Conservation (phyloP, 2,113 vertebrate species). For the Butastur rufipennis region DNA sequence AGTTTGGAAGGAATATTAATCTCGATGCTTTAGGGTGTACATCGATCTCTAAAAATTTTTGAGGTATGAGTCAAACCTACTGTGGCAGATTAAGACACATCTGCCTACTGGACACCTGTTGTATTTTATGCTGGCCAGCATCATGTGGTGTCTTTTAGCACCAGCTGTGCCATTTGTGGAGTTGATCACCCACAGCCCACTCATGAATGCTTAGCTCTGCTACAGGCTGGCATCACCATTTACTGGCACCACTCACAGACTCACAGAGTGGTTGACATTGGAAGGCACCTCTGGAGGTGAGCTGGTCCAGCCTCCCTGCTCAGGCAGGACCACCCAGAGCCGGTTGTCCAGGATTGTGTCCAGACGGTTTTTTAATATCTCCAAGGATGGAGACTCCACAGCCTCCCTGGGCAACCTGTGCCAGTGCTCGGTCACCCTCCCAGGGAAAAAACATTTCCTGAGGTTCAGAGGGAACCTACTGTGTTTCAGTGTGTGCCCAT, state of each 20-base stretch:
- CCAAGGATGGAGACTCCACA: background rate
- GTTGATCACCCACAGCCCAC: background rate
- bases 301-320: background rate
- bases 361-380: background rate
- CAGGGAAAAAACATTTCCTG: background rate
- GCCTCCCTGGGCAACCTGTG: background rate
- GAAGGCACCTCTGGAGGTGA: background rate
- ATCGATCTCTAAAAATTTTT: background rate
- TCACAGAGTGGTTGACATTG: background rate
- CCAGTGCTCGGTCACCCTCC: background rate
- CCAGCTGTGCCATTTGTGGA: background rate
- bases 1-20: background rate
- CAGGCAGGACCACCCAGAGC: background rate
- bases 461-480: background rate
- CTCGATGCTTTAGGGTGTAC: background rate
- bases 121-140: background rate
- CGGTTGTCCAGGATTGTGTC: background rate
- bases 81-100: background rate
- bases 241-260: background rate
- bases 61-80: background rate
- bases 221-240: background rate
- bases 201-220: background rate
- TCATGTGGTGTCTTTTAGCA: background rate
- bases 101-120: background rate
- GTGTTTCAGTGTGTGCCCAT: rapidly evolving